Percentiles rank a stretch among this genome's conserved stretches.
phyloP scores from a whole-genome alignment of 2,797 vertebrate genomes.

The Gephyroberyx darwinii region DNA sequence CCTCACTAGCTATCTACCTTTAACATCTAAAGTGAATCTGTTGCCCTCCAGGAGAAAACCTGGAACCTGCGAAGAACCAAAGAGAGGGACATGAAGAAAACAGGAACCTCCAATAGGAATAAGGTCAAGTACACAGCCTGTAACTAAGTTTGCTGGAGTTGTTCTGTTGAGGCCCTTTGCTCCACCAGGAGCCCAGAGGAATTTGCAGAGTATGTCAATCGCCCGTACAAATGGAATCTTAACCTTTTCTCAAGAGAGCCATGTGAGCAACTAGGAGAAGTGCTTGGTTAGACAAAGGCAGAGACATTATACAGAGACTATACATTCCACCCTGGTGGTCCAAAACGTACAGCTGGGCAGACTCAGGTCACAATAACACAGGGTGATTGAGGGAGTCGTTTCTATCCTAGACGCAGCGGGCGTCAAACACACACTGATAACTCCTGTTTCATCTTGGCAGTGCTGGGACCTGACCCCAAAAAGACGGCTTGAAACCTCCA shows the following conservation, averaged over 20 bases:
- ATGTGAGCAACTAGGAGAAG: no score
- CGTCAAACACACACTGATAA: slow-evolving; percentile 39
- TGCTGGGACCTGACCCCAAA: slow-evolving; percentile 23
- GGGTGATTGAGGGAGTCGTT: slow-evolving; percentile 13
- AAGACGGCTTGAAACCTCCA: slow-evolving; percentile 8
- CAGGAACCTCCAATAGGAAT: not conserved
- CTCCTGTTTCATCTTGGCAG: slow-evolving; percentile 27
- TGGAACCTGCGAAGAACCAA: no score
- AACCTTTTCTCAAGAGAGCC: not conserved
- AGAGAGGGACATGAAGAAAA: no score
- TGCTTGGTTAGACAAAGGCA: no score
- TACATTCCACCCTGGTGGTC: slow-evolving; percentile 46
- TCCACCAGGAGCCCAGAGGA: not conserved
- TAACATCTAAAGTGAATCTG: not conserved
- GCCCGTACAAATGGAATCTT: not conserved
- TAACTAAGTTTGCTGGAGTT: not conserved
- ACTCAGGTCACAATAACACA: slow-evolving; percentile 43
- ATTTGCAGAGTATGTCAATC: not conserved
- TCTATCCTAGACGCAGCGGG: slow-evolving; percentile 36
- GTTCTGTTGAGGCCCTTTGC: not conserved
- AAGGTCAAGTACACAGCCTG: no score
- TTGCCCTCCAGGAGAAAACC: no score
- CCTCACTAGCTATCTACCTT: not conserved
- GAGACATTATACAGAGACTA: not conserved
- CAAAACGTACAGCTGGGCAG: slow-evolving; percentile 44